phyloP scores from a whole-genome alignment of 2,113 vertebrate genomes.

The Nanger granti region DNA sequence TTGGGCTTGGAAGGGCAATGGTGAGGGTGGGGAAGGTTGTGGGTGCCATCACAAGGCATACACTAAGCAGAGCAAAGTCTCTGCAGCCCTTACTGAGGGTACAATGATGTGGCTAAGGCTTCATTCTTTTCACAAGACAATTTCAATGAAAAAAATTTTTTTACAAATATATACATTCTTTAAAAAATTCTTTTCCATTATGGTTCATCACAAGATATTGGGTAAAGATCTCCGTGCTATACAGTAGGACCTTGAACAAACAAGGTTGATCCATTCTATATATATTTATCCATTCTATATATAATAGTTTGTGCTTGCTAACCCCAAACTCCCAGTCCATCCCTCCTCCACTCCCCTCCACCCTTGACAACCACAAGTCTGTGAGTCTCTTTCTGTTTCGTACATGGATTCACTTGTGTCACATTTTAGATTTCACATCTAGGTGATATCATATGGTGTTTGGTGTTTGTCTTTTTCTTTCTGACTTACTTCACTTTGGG shows the following conservation, averaged over 20 bases:
- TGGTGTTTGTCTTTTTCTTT: not conserved
- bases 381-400: not conserved
- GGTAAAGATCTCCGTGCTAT: not conserved
- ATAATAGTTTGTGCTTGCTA: not conserved
- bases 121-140: not conserved
- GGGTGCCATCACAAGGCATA: rapidly evolving
- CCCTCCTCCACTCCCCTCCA: not conserved
- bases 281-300: not conserved
- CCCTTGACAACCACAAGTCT: not conserved
- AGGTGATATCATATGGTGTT: not conserved
- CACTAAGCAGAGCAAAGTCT: not conserved
- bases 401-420: not conserved
- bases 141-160: not conserved
- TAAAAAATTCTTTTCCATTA: not conserved
- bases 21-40: not conserved
- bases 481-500: not conserved
- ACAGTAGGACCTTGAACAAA: not conserved
- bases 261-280: not conserved
- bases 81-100: not conserved
- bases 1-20: not conserved
- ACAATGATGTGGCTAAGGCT: not conserved
- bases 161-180: not conserved
- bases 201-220: not conserved
- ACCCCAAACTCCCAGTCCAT: not conserved
- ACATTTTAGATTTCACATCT: not conserved